These are phyloP conservation scores for Papilio helenus DNA, from an alignment of 1,140 invertebrate genomes.

Conservation along the genomic window DNA sequence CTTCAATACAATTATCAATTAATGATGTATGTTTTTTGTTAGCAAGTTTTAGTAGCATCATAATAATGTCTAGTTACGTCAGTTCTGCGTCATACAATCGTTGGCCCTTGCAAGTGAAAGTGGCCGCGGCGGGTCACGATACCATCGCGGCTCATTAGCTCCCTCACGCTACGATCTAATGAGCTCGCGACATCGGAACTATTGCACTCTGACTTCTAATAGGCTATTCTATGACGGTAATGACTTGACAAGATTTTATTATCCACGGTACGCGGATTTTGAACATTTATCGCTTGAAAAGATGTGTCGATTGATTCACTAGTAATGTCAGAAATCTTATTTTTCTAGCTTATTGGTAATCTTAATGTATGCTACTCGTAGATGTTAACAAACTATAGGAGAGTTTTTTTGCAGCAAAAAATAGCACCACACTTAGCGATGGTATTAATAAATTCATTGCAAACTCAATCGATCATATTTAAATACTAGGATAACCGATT, in stretches of 20 bases:
- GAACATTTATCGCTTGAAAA: background rate
- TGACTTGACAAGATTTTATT: conserved; percentile 47
- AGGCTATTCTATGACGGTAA: background rate
- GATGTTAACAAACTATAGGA: background rate
- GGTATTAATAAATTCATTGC: background rate
- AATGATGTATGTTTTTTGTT: too few species aligned
- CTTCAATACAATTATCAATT: too few species aligned
- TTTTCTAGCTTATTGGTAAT: background rate
- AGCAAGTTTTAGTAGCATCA: background rate
- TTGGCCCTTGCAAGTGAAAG: conserved; percentile 71
- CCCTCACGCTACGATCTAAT: conserved; percentile 65
- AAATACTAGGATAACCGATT: conserved; percentile 22
- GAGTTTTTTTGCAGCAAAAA: background rate
- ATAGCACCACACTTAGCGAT: background rate
- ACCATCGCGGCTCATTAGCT: conserved; percentile 70
- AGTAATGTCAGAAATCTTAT: background rate
- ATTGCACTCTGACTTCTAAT: conserved; percentile 55
- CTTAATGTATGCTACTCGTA: background rate
- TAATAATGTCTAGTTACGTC: background rate
- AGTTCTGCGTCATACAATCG: conserved; percentile 43
- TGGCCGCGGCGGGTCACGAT: conserved; percentile 56
- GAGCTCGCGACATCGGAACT: conserved; percentile 59
- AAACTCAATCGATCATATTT: conserved; percentile 8
- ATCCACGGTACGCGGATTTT: background rate
- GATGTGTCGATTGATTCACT: background rate